Base-by-base conservation (phyloP, 2,888 invertebrate genomes). In the Orthonevra nobilis region DNA sequence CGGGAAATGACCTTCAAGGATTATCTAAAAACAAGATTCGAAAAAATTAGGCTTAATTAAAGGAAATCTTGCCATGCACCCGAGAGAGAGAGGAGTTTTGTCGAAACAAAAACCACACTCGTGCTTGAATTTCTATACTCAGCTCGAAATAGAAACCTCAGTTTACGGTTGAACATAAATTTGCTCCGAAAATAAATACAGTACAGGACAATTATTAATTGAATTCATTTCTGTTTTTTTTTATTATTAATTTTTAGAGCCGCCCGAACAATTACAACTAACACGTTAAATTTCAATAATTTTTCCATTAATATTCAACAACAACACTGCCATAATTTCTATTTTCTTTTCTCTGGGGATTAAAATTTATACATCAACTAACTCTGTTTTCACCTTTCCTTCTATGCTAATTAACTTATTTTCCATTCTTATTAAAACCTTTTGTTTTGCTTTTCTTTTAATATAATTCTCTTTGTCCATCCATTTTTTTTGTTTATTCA, bases 281-380 rank as follows among this genome's bases (percentile, higher is more conserved):
- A 42, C 66, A 79, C 54, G 26, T 72, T 46, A 46, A 63, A 77
- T 56, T 28, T 19, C 17, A n/a, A n/a, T 15, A 17, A 2, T 38
- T 44, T 60, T 70, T 52, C 36, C 44, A 52, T 36, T 50, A 52
- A 70, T 34, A 70, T 61, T 70, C 40, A 64, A 72, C 64, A 79
- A 68, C 79, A 79, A 79, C 79, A 79, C 79, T 79, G 79, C 79
- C 79, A 73, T 79, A 79, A 56, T 56, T 70, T 70, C 61, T 70
- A 70, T 38, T 73, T 73, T 61, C 72, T 60, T 19, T 60, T 48
- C 17, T 28, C n/a, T n/a, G n/a, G 58, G 14, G 28, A 23, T 3
- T 60, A 66, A 30, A 66, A 44, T 66, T 66, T 64, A 48, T n/a
- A 23, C 70, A 58, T 54, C 60, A 20, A 54, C 52, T 70, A 66